These are phyloP conservation scores for Sinohyriopsis cumingii DNA, from an alignment of 2,888 invertebrate species.

Conservation along the genomic window DNA sequence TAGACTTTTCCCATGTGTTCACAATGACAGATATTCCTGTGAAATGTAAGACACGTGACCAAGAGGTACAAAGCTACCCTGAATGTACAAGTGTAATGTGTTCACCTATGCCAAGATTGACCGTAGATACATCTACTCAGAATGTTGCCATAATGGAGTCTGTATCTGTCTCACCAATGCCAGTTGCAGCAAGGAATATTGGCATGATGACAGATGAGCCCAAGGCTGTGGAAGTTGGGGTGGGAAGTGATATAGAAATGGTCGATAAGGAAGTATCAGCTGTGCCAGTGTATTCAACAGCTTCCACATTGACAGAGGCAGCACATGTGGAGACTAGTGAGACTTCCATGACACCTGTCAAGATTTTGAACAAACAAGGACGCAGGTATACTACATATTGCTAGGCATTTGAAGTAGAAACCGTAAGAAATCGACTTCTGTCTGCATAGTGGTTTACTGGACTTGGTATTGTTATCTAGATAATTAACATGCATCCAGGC, in stretches of 20 bases:
- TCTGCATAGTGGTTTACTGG: too few relatives aligned
- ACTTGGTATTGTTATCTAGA: too few relatives aligned
- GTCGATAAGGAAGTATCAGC: constrained; percentile 22
- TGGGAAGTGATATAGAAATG: constrained; percentile 10
- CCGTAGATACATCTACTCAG: constrained; percentile 18
- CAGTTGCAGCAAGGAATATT: background rate
- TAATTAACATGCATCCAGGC: too few relatives aligned
- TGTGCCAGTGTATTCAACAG: constrained; percentile 18
- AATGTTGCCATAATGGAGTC: constrained; percentile 18
- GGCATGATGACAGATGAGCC: constrained; percentile 5
- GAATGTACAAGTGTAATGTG: constrained; percentile 4
- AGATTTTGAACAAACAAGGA: constrained; percentile 39
- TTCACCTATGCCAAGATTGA: constrained; percentile 17
- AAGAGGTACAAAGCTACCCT: too few relatives aligned
- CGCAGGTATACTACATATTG: constrained; percentile 23
- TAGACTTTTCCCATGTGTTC: too few relatives aligned
- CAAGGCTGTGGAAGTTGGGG: constrained; percentile 12
- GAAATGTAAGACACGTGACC: too few relatives aligned
- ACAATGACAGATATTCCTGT: too few relatives aligned
- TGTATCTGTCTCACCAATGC: constrained; percentile 13
- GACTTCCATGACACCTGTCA: constrained; percentile 56
- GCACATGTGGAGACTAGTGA: constrained; percentile 21
- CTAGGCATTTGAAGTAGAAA: too few relatives aligned
- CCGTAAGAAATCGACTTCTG: too few relatives aligned
- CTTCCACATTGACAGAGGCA: constrained; percentile 44